These are phyloP conservation scores for Formicarius rufipectus DNA, from an alignment of 2,113 vertebrate genomes.

Conservation along the genomic window DNA sequence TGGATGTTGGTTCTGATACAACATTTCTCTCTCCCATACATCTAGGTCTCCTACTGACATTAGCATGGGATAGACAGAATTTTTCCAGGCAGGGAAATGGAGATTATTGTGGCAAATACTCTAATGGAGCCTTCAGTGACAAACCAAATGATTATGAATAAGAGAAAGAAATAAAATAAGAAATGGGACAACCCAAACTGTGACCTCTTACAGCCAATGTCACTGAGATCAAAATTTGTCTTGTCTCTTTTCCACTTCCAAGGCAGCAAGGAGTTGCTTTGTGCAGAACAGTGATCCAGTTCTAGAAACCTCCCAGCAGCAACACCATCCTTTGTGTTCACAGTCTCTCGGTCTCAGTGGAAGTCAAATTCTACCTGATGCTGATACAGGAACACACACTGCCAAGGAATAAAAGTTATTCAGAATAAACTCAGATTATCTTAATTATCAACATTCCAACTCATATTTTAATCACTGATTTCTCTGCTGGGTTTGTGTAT, in stretches of 20 bases:
- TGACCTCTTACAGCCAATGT: neutral
- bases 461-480: neutral
- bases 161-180: constrained; percentile 12
- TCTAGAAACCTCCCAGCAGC: constrained; percentile 64
- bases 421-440: neutral
- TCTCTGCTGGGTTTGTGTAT: neutral
- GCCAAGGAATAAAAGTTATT: neutral
- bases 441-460: constrained; percentile 15
- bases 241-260: constrained; percentile 29
- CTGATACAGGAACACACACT: neutral
- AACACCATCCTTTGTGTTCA: constrained; percentile 19
- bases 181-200: neutral
- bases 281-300: constrained; percentile 48
- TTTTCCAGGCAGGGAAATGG: neutral
- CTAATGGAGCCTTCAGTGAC: neutral
- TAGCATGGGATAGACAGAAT: neutral
- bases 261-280: constrained; percentile 54
- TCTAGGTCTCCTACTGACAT: neutral
- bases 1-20: neutral
- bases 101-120: constrained; percentile 32
- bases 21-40: neutral
- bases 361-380: constrained; percentile 51
- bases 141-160: neutral
- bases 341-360: neutral
- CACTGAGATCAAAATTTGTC: neutral